phyloP scores from a whole-genome alignment of 2,888 invertebrate genomes.

The Mesorhabditis belari region DNA sequence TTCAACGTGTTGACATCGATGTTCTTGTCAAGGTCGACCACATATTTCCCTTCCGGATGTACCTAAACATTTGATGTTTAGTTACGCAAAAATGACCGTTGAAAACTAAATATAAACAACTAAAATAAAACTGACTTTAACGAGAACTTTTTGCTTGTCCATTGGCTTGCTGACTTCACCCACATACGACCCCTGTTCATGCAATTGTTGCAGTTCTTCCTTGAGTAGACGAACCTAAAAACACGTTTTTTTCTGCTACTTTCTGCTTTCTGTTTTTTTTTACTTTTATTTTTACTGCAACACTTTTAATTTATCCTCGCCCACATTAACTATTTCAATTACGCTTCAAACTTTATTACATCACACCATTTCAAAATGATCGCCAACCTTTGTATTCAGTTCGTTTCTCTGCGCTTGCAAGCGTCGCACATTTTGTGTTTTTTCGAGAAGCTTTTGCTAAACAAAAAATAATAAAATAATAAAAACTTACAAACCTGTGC shows the following conservation, averaged over 20 bases:
- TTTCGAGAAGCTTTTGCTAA: constrained; percentile 82
- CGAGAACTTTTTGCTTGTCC: constrained; percentile 99
- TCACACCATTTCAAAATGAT: not conserved
- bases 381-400: constrained; percentile 85
- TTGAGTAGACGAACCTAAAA: constrained; percentile 83
- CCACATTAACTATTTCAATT: too few species aligned
- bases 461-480: constrained; percentile 18
- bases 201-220: constrained; percentile 86
- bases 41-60: constrained; percentile 98
- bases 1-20: constrained; percentile 96
- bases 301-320: too few species aligned
- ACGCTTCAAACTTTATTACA: too few species aligned
- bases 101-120: not conserved
- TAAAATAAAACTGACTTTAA: constrained; percentile 63
- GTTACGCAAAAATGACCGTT: not conserved
- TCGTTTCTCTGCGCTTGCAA: constrained; percentile 97
- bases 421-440: constrained; percentile 89
- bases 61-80: constrained; percentile 60
- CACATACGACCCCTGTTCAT: constrained; percentile 96
- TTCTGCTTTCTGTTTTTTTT: not conserved
- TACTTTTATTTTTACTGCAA: not conserved
- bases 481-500: constrained; percentile 68
- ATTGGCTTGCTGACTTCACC: constrained; percentile 99
- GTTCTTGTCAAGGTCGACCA: constrained; percentile 96
- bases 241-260: not conserved